Evolutionary conservation across 2,797 vertebrate genomes (phyloP).

Genomic region (Scleropages formosus): DNA sequence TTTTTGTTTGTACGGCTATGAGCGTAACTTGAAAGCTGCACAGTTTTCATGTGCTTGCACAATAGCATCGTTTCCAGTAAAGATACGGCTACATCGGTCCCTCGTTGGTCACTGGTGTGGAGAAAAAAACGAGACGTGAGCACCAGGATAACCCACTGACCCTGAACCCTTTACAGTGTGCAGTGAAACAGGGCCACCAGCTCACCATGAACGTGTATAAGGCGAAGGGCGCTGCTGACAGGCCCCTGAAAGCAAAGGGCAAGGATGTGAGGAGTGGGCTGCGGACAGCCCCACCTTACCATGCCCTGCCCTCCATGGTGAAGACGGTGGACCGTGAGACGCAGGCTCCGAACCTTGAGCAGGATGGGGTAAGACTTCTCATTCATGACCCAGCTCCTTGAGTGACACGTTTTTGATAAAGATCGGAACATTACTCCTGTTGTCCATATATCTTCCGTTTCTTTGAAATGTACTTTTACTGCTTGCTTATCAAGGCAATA

Average conservation of each 20-base stretch:
- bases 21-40: neutral
- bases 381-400: no score
- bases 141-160: neutral
- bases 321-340: conserved; percentile 77
- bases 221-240: conserved; percentile 68
- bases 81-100: no score
- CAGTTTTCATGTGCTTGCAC: no score
- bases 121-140: neutral
- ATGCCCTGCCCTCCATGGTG: conserved; percentile 72
- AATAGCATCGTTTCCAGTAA: neutral
- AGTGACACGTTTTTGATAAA: neutral
- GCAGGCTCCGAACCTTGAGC: conserved; percentile 68
- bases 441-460: no score
- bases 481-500: no score
- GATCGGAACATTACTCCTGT: no score
- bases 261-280: conserved; percentile 71
- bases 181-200: conserved; percentile 86
- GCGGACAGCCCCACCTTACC: conserved; percentile 71
- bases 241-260: conserved; percentile 65
- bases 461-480: no score
- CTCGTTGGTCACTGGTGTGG: neutral
- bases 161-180: conserved; percentile 70
- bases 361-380: conserved; percentile 73
- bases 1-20: neutral
- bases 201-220: conserved; percentile 92